Percentiles rank a stretch among this genome's conserved stretches.
Conservation (phyloP, 1,140 invertebrate species). For the Bombus sylvicola region DNA sequence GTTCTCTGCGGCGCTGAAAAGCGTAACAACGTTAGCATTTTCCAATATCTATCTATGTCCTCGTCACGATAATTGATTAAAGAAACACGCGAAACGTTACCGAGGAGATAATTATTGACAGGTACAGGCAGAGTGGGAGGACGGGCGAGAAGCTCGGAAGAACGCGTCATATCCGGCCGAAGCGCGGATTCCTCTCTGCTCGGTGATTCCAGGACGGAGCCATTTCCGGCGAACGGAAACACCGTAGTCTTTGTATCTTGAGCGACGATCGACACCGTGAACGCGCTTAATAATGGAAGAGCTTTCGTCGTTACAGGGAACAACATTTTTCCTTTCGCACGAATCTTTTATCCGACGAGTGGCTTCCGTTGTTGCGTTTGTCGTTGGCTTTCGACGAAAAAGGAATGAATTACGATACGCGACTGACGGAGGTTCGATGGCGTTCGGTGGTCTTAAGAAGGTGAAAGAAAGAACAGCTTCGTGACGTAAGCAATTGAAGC, state of each 20-base stretch:
- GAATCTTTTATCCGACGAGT: neutral
- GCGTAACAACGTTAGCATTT: neutral
- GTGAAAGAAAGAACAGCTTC: conserved; percentile 6
- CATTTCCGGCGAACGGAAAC: conserved; percentile 46
- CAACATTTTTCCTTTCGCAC: conserved; percentile 33
- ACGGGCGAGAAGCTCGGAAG: neutral
- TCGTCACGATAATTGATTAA: neutral
- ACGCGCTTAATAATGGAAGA: conserved; percentile 17
- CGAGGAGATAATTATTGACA: conserved; percentile 67
- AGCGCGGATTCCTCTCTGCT: conserved; percentile 52
- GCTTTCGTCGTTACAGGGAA: neutral
- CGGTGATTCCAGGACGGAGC: conserved; percentile 21
- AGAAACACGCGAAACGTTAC: conserved; percentile 57
- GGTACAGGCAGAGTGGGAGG: conserved; percentile 59
- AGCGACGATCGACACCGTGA: conserved; percentile 33
- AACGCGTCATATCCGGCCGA: conserved; percentile 53
- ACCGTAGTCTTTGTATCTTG: conserved; percentile 41
- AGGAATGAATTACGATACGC: neutral
- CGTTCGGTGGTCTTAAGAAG: conserved; percentile 34
- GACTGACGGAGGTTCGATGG: conserved; percentile 9
- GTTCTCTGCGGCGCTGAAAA: conserved; percentile 44
- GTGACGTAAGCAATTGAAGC: conserved; percentile 53
- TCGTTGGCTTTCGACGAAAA: neutral
- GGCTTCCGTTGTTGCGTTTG: neutral
- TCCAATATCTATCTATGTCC: neutral